Base-by-base conservation (phyloP, 2,888 invertebrate genomes). In the Harpalus rubripes region DNA sequence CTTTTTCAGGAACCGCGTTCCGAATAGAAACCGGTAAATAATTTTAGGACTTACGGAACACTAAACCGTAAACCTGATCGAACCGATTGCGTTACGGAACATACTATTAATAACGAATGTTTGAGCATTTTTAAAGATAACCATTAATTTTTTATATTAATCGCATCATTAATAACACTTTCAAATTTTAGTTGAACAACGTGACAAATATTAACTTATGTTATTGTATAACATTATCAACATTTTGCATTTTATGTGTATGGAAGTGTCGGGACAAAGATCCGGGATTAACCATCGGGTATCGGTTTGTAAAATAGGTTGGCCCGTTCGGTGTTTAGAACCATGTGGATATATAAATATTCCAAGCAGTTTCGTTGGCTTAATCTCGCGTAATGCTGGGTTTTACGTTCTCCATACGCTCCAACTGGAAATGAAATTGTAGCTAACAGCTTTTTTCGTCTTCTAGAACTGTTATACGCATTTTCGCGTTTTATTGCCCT, bases 281-380 rank as follows among this genome's bases (percentile, higher is more conserved):
- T 52, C 44, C 12, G 8, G 44, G 44, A 52, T 52, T 52, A 52
- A 52, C 10, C 44, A 52, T 78, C 56, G 26, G 16, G 78, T 58
- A 78, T 78, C 41, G 78, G 78, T 56, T 78, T 58, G 78, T 58
- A 26, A 78, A 78, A 58, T 81, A 81, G 63, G 39, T 44, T 26
- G 18, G 10, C 3, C 41, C 22, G 41, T 59, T 32, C 56, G 56
- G 61, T 80, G 79, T 59, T 80, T 80, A 80, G 61, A 16, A 65
- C 18, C 44, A 81, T 65, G 81, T 65, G 52, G 65, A 81, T 44
- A 81, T 81, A 81, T 81, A 81, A 81, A 81, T 81, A 81, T 81
- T 81, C 81, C 65, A 22, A n/a, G 41, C 41, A 61, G 81, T 81
- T 63, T 81, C 65, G 44, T 61, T 81, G 18, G 39, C 63, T 81